Percentiles rank a stretch among this genome's conserved stretches.
Conservation (phyloP, 2,797 vertebrate genomes). For the Anomalospiza imberbis region DNA sequence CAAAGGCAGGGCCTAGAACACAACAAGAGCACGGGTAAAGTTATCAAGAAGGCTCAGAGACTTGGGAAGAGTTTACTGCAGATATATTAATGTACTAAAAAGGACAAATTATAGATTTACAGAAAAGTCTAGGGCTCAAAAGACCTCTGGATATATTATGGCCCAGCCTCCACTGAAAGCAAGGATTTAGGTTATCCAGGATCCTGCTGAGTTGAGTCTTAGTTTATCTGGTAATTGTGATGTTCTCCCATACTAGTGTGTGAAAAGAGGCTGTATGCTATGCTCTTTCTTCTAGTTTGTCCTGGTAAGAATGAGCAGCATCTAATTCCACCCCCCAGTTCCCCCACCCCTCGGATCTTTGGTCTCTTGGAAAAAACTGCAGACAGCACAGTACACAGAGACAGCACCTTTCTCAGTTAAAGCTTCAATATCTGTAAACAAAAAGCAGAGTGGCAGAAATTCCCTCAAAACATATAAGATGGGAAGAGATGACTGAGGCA, state of each 20-base stretch:
- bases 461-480: background rate
- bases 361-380: background rate
- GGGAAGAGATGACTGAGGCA: background rate
- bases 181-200: background rate
- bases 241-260: background rate
- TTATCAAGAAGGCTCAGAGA: background rate
- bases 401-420: background rate
- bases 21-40: background rate
- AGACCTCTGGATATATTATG: background rate
- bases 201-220: background rate
- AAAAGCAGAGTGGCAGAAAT: background rate
- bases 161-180: background rate
- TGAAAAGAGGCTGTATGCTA: background rate
- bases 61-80: background rate
- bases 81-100: background rate
- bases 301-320: background rate
- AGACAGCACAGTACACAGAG: background rate
- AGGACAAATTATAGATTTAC: background rate
- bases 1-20: slow-evolving; percentile 85
- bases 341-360: background rate
- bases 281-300: background rate
- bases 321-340: background rate
- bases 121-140: background rate
- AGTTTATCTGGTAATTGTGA: background rate
- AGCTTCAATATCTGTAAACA: background rate